phyloP scores from a whole-genome alignment of 2,113 vertebrate species.

The Podarcis cretensis region DNA sequence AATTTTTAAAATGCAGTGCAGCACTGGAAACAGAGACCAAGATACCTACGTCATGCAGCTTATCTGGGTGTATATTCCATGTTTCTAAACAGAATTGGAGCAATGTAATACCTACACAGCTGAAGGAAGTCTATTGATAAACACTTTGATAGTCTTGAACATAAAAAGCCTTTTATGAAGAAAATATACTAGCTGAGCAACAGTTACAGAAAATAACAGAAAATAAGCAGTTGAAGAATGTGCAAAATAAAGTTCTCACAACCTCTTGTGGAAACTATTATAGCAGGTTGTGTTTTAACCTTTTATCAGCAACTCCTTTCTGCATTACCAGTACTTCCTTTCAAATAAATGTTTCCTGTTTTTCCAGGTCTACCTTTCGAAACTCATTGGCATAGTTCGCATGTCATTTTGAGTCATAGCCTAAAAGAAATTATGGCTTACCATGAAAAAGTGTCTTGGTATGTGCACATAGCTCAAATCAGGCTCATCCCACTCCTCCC shows the following conservation, averaged over 20 bases:
- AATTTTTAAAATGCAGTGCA: not conserved
- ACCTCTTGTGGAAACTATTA: not conserved
- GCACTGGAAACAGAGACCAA: not conserved
- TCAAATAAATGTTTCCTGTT: not conserved
- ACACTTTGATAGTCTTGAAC: not conserved
- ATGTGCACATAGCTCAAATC: no score
- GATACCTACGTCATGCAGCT: not conserved
- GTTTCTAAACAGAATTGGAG: not conserved
- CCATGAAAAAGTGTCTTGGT: no score
- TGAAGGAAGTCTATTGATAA: constrained; percentile 2
- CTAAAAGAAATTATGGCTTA: no score
- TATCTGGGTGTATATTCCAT: not conserved
- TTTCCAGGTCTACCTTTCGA: not conserved
- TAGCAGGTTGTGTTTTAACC: not conserved
- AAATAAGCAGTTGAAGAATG: not conserved
- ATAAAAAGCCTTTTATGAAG: not conserved
- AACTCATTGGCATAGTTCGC: not conserved
- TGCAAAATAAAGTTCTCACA: not conserved
- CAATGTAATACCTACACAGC: not conserved
- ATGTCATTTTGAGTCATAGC: no score
- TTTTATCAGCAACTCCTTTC: not conserved
- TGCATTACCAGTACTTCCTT: not conserved
- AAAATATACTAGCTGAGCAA: not conserved
- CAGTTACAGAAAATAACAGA: not conserved
- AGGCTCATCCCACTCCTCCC: no score